Base-by-base conservation (phyloP, 2,113 vertebrate species). In the Stegastes partitus region DNA sequence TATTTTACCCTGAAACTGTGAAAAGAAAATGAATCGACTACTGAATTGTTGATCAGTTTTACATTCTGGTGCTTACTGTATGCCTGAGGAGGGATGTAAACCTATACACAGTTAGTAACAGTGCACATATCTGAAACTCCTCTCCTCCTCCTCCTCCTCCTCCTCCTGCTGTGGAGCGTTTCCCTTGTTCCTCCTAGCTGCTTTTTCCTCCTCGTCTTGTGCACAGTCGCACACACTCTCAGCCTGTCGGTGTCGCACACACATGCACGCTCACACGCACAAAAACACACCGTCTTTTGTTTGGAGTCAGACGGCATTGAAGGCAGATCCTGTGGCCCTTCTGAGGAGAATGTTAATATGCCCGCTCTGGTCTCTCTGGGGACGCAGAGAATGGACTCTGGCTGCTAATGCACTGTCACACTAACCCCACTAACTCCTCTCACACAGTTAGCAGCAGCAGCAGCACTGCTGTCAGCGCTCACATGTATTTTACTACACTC, bases 331-430 rank as follows among this genome's bases (percentile, higher is more conserved):
- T 91, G 86, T 85, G 85, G 87, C 83, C 78, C 79, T 86, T 88
- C 90, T 85, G 86, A 92, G 90, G 87, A 91, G 92, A 93, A 93
- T 94, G 86, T 92, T 93, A 93, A 94, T 94, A 91, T 74, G 81
- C 67, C 89, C 26, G 44, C 84, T 91, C 83, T 84, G 89, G 69
- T 89, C 79, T 90, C 90, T 90, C 87, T 71, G 75, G 89, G 89
- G 89, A 90, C 3, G 0, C 72, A 72, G 74, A 82, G 91, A 92
- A 92, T 87, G 91, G 90, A 87, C 90, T 89, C 62, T 84, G 84
- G 90, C 90, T 90, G 87, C 90, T 91, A 93, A 92, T 89, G 89
- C 88, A 86, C 84, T 84, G 85, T 86, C 89, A 90, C 89, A 84
- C 79, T 81, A 86, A 82, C 86, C 81, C 74, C 18, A 31, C 71